phyloP scores from a whole-genome alignment of 2,113 vertebrate species.

The Ardeotis arabs region DNA sequence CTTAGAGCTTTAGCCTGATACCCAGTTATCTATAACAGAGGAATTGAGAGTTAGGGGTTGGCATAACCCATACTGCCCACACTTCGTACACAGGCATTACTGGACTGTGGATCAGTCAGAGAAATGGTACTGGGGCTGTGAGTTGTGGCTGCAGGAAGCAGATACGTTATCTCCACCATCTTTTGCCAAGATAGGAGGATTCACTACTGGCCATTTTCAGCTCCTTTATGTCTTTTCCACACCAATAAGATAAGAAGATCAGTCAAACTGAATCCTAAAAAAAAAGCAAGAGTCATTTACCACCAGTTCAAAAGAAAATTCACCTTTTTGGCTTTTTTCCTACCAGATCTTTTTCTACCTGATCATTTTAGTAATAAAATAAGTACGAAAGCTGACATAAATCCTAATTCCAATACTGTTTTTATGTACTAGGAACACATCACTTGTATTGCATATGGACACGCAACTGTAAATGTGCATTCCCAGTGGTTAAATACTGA shows the following conservation, averaged over 20 bases:
- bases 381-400: neutral
- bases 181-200: neutral
- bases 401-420: neutral
- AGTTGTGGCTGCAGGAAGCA: neutral
- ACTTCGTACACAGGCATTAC: accelerated
- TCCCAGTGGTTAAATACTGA: neutral
- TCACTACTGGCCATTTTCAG: neutral
- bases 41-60: neutral
- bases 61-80: neutral
- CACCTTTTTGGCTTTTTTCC: neutral
- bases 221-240: neutral
- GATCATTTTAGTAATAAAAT: neutral
- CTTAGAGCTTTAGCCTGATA: accelerated
- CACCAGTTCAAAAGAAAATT: neutral
- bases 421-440: neutral
- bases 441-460: neutral
- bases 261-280: neutral
- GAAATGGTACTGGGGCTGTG: neutral
- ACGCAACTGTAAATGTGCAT: neutral
- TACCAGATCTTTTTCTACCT: neutral
- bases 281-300: neutral
- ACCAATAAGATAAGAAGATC: neutral
- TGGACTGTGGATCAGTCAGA: neutral
- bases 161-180: neutral
- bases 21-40: neutral